Evolutionary conservation across 2,888 invertebrate species (phyloP), one percentile per base, ranked within the genome.

Genomic region (Lithophane socia): DNA sequence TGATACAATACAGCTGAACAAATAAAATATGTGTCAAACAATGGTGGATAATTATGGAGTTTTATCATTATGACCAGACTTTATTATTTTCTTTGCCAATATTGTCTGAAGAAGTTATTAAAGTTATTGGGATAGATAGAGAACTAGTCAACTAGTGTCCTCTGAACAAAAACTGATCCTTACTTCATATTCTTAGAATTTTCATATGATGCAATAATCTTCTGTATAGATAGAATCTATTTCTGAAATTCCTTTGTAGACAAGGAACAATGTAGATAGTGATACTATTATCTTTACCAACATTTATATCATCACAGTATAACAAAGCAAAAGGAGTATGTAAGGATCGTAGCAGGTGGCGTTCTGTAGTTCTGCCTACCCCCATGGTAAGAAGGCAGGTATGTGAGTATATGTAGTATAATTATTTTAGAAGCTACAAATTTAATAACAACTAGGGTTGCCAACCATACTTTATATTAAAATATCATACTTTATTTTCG

Each of bases 1-100:
- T 42, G 52, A 65, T 24, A 81, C 76, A 82, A 65, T 24, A 81
- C 76, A 82, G 76, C 63, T 75, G 82, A 52, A 63, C 16, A 82
- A 79, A 75, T 49, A 79, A 47, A 58, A 52, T 58, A 49, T 54
- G 29, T 81, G 16, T 13, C 16, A 63, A 24, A 61, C 69, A 77
- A 83, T 52, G 58, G 42, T 42, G 65, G 82, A 61, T 77, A n/a
- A n/a, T n/a, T n/a, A 70, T 66, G 29, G 16, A 37, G 13, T 47
- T 56, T 13, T 24, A n/a, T 47, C 37, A 18, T 56, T 2, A 29
- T 73, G 49, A 58, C 73, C 18, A 12, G 0, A 56, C 13, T 58
- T 44, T 13, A 13, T 42, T 56, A 73, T 58, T 49, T 10, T 21
- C 37, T 52, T 44, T 52, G 29, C 7, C 13, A 75, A 44, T 75